phyloP scores from a whole-genome alignment of 37 sponge, comb jelly and placozoan genomes.

The Oopsacas minuta region DNA sequence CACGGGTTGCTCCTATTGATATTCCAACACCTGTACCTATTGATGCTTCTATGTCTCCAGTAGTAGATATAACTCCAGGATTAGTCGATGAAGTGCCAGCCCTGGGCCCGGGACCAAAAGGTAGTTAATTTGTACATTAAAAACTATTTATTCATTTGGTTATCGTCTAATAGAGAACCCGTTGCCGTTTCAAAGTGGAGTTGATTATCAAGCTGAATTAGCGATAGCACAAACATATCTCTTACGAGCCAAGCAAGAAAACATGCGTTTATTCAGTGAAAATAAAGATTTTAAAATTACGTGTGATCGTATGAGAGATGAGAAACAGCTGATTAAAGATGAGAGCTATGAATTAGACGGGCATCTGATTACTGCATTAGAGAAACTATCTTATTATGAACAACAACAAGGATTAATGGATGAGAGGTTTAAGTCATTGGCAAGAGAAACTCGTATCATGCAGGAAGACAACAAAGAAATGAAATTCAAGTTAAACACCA shows the following conservation, averaged over 20 bases:
- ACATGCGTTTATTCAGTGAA: background rate
- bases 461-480: background rate
- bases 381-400: background rate
- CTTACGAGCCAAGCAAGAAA: background rate
- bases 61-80: too few species aligned
- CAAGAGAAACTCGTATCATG: background rate
- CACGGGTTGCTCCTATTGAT: too few species aligned
- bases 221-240: too few species aligned
- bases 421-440: background rate
- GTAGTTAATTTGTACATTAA: too few species aligned
- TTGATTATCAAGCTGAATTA: too few species aligned
- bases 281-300: background rate
- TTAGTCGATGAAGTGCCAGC: too few species aligned
- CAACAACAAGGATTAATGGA: background rate
- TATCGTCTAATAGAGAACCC: too few species aligned
- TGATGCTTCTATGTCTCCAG: too few species aligned
- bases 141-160: too few species aligned
- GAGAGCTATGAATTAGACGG: slow-evolving; percentile 1
- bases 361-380: background rate
- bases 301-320: background rate
- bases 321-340: background rate
- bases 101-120: too few species aligned
- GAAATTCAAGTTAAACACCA: background rate
- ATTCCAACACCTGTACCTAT: too few species aligned
- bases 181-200: too few species aligned